Evolutionary conservation across 2,113 vertebrate species (phyloP).

Genomic region (Redunca redunca): DNA sequence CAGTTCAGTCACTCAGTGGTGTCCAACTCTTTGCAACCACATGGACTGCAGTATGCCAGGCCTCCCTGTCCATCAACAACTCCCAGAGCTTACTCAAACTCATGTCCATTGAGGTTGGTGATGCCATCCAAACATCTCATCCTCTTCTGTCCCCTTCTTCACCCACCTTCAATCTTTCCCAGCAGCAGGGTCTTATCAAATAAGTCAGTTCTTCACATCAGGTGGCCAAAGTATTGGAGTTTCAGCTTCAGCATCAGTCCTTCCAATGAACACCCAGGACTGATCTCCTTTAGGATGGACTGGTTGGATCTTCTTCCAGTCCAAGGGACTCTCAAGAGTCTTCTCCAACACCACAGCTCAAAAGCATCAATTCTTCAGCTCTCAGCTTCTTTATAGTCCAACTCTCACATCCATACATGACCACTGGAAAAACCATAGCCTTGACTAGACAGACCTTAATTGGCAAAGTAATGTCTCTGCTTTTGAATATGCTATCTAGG

Average conservation of each 20-base stretch:
- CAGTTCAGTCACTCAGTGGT: not conserved
- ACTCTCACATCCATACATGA: not conserved
- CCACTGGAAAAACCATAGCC: not conserved
- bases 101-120: not conserved
- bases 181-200: not conserved
- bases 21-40: rapidly evolving
- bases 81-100: not conserved
- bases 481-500: not conserved
- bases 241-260: not conserved
- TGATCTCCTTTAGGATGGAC: not conserved
- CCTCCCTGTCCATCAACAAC: not conserved
- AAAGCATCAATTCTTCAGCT: rapidly evolving
- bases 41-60: not conserved
- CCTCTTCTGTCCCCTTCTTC: not conserved
- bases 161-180: not conserved
- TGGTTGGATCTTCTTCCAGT: not conserved
- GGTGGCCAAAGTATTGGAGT: not conserved
- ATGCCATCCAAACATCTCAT: not conserved
- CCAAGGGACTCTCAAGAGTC: not conserved
- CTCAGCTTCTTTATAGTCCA: not conserved
- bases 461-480: not conserved
- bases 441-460: not conserved
- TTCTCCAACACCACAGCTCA: not conserved
- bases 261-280: not conserved
- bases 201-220: not conserved